phyloP scores from a whole-genome alignment of 2,113 vertebrate species.

The Gadus chalcogrammus region DNA sequence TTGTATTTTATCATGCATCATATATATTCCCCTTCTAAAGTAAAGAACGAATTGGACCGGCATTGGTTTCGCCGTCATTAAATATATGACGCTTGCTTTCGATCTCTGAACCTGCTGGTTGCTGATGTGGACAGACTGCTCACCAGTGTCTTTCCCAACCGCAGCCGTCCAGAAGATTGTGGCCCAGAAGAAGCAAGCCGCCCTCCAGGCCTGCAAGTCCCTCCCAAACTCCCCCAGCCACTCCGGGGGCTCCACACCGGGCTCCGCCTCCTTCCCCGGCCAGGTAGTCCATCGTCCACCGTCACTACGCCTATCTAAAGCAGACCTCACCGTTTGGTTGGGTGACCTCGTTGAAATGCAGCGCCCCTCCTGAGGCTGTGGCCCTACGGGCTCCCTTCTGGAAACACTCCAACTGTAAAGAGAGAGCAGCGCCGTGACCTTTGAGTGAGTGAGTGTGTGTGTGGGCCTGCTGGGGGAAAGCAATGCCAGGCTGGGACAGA shows the following conservation, averaged over 20 bases:
- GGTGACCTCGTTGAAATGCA: no score
- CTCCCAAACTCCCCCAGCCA: constrained; percentile 93
- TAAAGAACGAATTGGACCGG: background rate
- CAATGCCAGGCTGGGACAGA: no score
- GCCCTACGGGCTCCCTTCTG: no score
- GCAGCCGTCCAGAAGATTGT: constrained; percentile 89
- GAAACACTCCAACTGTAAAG: no score
- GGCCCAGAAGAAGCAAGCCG: constrained; percentile 83
- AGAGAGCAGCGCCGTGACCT: no score
- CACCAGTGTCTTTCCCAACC: constrained; percentile 10
- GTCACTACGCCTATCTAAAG: background rate
- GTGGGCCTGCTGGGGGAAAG: no score
- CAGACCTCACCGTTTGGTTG: background rate
- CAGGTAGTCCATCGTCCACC: constrained; percentile 69
- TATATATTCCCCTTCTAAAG: background rate
- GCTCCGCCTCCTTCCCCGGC: constrained; percentile 73
- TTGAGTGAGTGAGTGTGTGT: no score
- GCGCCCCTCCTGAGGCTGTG: no score
- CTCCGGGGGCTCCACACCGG: constrained; percentile 84
- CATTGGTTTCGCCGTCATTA: no score
- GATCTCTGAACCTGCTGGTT: background rate
- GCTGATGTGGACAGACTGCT: background rate
- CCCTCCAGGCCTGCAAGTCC: constrained; percentile 88
- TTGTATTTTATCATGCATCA: background rate
- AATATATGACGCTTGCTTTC: no score